Percentiles rank a stretch among this genome's conserved stretches.
phyloP scores from a whole-genome alignment of 2,113 vertebrate genomes.

The Natator depressus region DNA sequence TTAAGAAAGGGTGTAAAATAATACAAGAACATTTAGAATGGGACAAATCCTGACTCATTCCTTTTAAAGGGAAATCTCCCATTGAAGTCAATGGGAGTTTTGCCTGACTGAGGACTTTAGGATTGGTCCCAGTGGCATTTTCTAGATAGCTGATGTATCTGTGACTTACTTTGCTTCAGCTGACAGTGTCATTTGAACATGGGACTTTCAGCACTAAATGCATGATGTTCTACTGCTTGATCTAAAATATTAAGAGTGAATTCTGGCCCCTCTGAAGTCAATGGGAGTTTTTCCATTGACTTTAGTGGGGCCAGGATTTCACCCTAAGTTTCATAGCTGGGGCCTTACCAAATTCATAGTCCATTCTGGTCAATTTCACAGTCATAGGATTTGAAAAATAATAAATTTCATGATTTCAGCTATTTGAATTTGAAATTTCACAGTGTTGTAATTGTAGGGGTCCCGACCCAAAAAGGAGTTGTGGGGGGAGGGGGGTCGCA shows the following conservation, averaged over 20 bases:
- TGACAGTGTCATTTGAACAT: neutral
- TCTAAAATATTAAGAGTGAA: neutral
- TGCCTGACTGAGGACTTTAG: neutral
- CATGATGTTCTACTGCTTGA: neutral
- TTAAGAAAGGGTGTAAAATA: neutral
- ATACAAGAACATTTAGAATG: neutral
- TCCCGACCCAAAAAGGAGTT: no score
- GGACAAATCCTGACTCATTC: neutral
- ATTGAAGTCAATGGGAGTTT: neutral
- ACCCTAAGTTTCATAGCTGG: neutral
- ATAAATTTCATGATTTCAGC: no score
- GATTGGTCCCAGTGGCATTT: neutral
- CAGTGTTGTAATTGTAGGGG: no score
- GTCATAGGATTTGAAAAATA: no score
- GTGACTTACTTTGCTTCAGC: neutral
- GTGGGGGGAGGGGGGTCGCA: no score
- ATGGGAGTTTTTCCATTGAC: neutral
- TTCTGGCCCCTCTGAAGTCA: neutral
- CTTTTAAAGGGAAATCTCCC: neutral
- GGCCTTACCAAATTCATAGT: no score
- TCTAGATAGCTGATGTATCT: neutral
- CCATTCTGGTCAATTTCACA: no score
- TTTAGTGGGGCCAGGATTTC: neutral
- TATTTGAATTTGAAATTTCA: no score
- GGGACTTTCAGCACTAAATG: slow-evolving; percentile 1